A percentile compares a stretch with the other conserved stretches of the same genome.
Conservation (phyloP, 2,888 invertebrate genomes). For the Linnaemya tessellans region DNA sequence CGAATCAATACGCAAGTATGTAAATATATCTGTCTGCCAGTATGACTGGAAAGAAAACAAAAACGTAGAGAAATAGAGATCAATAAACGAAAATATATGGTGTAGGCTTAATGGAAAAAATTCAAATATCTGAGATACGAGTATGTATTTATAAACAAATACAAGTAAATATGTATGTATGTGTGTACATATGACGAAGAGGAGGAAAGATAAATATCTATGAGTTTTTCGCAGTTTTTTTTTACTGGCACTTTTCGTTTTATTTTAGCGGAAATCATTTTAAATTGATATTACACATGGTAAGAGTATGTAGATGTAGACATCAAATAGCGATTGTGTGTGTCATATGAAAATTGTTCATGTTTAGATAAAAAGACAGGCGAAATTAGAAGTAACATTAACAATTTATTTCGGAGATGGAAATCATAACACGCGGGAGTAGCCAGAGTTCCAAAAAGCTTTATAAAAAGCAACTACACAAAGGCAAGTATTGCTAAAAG, state of each 20-base stretch:
- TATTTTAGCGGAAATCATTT: conserved; percentile 69
- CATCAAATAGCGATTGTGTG: conserved; percentile 61
- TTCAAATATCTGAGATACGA: conserved; percentile 32
- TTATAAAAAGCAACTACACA: background rate
- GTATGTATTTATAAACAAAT: background rate
- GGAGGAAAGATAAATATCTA: conserved; percentile 64
- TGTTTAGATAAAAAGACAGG: conserved; percentile 42
- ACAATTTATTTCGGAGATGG: conserved; percentile 28
- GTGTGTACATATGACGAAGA: conserved; percentile 20
- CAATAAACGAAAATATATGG: conserved; percentile 65
- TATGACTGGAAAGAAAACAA: conserved; percentile 39
- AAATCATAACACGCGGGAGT: background rate
- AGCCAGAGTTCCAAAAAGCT: background rate
- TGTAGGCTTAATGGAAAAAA: conserved; percentile 58
- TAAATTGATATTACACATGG: conserved; percentile 68
- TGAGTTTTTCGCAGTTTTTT: conserved; percentile 22
- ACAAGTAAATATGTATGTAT: background rate
- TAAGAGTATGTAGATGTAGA: conserved; percentile 50
- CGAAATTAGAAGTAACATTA: conserved; percentile 34
- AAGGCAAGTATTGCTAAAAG: too few species aligned
- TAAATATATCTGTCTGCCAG: conserved; percentile 28
- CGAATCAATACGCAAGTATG: conserved; percentile 35
- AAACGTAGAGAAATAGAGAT: conserved; percentile 64
- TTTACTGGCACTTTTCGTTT: conserved; percentile 32
- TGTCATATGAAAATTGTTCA: conserved; percentile 63